Evolutionary conservation across 2,888 invertebrate species (phyloP).

Genomic region (Neoscelio sp.): DNA sequence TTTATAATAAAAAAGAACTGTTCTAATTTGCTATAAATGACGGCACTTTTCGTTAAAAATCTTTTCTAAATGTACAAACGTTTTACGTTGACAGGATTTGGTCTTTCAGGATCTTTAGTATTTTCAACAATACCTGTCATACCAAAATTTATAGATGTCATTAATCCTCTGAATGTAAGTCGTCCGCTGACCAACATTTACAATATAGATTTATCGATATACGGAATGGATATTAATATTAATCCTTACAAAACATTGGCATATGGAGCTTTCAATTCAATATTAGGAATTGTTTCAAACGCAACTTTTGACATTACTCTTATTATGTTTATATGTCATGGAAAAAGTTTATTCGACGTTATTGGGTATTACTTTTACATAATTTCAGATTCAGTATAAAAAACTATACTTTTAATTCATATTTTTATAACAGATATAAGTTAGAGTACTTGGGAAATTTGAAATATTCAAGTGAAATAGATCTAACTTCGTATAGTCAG

Average conservation of each 20-base stretch:
- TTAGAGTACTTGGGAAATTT: no score
- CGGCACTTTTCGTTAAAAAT: no score
- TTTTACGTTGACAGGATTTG: not conserved
- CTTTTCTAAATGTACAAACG: not conserved
- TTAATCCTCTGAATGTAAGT: constrained; percentile 8
- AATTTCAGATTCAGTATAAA: no score
- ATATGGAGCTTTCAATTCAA: constrained; percentile 13
- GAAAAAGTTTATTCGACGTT: constrained; percentile 9
- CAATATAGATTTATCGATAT: constrained; percentile 9
- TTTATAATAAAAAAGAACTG: no score
- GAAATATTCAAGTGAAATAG: not conserved
- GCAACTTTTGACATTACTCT: constrained; percentile 10
- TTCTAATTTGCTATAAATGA: no score
- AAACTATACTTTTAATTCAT: no score
- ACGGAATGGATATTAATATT: constrained; percentile 18
- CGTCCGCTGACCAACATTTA: constrained; percentile 6
- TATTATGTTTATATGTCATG: constrained; percentile 22
- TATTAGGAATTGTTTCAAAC: not conserved
- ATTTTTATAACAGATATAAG: no score
- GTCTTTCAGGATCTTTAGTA: not conserved
- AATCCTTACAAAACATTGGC: not conserved
- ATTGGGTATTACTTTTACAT: constrained; percentile 21
- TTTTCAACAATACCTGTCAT: not conserved
- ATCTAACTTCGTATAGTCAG: not conserved
- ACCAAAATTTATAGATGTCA: constrained; percentile 7